Conservation (phyloP, 2,113 vertebrate genomes). For the Notothenia rossii region DNA sequence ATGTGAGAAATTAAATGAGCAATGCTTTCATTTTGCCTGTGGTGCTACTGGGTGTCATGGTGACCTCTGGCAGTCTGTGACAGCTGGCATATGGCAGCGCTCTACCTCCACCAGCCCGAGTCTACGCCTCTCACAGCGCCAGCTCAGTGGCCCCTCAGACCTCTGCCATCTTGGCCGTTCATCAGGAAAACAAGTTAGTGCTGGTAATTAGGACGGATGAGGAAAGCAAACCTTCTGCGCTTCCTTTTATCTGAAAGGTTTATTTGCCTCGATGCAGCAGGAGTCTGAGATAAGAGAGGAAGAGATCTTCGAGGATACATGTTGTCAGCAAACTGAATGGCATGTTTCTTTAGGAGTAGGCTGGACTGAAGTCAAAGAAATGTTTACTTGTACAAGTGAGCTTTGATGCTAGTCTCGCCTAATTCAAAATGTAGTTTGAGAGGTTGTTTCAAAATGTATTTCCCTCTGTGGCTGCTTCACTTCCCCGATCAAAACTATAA, state of each 20-base stretch:
- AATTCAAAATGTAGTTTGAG: conserved; percentile 48
- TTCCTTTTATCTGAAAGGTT: conserved; percentile 40
- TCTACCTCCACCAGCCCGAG: conserved; percentile 51
- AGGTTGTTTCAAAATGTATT: conserved; percentile 57
- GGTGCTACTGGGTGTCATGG: conserved; percentile 24
- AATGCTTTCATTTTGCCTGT: neutral
- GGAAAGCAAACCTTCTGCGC: conserved; percentile 14
- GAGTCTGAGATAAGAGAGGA: conserved; percentile 17
- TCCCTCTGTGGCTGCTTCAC: conserved; percentile 24
- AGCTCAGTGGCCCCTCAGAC: conserved; percentile 38
- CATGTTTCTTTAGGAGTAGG: conserved; percentile 34
- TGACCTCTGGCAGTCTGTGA: conserved; percentile 62
- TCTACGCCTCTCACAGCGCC: conserved; percentile 19
- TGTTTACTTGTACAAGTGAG: conserved; percentile 23
- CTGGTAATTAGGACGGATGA: conserved; percentile 66
- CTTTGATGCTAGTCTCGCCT: conserved; percentile 43
- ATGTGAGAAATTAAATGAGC: neutral
- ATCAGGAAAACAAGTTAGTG: conserved; percentile 65
- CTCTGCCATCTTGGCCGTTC: conserved; percentile 60
- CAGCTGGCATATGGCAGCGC: conserved; percentile 65
- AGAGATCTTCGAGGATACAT: conserved; percentile 11
- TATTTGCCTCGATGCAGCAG: neutral
- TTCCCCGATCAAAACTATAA: conserved; percentile 46
- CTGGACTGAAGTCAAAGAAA: conserved; percentile 47
- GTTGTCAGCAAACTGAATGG: neutral